Percentiles rank a stretch among this genome's conserved stretches.
Conservation (phyloP, 2,113 vertebrate genomes). For the Galbula dea region DNA sequence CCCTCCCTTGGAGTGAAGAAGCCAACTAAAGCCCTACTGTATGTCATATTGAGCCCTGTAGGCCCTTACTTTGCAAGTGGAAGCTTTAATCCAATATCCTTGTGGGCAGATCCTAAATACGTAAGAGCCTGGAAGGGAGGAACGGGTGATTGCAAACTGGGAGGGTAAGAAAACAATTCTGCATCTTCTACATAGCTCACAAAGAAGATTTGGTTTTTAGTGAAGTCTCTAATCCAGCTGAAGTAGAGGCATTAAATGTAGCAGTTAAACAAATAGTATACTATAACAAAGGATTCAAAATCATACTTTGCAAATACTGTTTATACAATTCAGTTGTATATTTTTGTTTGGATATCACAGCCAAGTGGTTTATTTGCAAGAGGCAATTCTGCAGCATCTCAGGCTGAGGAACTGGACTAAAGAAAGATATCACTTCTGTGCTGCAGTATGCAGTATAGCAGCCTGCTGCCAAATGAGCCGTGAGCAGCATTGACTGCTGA, state of each 20-base stretch:
- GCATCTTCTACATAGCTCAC: background rate
- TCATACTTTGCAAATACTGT: background rate
- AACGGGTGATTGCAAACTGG: conserved; percentile 90
- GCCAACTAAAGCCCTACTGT: conserved; percentile 78
- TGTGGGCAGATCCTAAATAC: conserved; percentile 89
- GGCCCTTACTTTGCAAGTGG: conserved; percentile 83
- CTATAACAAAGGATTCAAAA: background rate
- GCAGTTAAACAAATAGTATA: background rate
- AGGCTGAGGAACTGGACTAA: background rate
- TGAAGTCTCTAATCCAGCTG: background rate
- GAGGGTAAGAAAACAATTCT: conserved; percentile 77
- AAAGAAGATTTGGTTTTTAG: background rate
- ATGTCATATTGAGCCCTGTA: conserved; percentile 85
- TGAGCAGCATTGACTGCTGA: background rate
- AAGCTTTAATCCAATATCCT: conserved; percentile 75
- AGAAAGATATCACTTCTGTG: background rate
- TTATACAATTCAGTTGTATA: background rate
- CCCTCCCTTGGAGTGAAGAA: conserved; percentile 84
- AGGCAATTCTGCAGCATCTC: background rate
- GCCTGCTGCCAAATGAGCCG: conserved; percentile 20
- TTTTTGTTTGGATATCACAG: background rate
- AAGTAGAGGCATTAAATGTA: background rate
- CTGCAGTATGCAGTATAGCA: background rate
- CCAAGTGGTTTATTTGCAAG: background rate
- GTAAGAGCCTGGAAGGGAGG: conserved; percentile 89